Evolutionary conservation across 2,113 vertebrate species (phyloP).

Genomic region (Poicephalus meyeri): DNA sequence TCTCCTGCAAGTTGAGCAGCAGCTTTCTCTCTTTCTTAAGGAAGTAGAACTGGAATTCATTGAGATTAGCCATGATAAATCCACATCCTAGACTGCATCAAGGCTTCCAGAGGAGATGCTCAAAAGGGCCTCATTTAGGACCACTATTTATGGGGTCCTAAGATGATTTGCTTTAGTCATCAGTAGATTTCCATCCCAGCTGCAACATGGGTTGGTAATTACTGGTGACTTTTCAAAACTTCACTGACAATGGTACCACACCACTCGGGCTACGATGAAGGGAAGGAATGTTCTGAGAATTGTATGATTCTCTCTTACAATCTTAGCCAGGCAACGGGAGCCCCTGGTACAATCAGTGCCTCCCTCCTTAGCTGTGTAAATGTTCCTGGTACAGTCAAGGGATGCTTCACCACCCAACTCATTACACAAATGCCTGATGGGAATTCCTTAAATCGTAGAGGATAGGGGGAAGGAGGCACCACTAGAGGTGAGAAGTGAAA

Average conservation of each 20-base stretch:
- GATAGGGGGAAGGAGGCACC: neutral
- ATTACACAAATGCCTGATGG: neutral
- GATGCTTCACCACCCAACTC: neutral
- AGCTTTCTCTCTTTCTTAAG: neutral
- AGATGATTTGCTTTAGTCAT: neutral
- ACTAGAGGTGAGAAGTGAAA: neutral
- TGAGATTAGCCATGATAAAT: neutral
- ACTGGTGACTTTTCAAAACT: neutral
- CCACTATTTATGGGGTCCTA: neutral
- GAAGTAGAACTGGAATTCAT: neutral
- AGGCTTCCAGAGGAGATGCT: neutral
- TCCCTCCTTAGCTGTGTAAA: neutral
- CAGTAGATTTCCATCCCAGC: neutral
- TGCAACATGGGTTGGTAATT: neutral
- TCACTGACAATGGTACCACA: neutral
- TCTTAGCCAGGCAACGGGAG: neutral
- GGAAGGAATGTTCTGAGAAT: neutral
- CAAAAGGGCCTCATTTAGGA: neutral
- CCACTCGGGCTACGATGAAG: neutral
- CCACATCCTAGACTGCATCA: neutral
- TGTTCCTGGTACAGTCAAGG: neutral
- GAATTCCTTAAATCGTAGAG: neutral
- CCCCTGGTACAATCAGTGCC: neutral
- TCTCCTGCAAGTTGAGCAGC: neutral
- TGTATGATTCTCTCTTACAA: neutral